A percentile compares a stretch with the other conserved stretches of the same genome.
phyloP scores from a whole-genome alignment of 2,797 vertebrate genomes.

The Hipposideros larvatus region DNA sequence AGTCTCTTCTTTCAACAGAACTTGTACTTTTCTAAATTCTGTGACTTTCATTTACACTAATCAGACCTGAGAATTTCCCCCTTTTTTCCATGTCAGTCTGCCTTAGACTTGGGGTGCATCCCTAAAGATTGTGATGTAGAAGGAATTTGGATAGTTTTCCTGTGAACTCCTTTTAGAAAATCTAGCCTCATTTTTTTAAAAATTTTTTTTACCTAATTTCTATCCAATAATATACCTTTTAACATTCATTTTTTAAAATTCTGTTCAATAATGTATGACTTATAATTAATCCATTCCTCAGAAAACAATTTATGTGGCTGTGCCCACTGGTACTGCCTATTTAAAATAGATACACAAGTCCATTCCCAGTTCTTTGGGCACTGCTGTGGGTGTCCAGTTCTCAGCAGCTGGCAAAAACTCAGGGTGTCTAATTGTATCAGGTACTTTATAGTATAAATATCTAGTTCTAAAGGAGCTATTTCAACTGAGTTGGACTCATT shows the following conservation, averaged over 20 bases:
- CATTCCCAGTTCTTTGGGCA: background rate
- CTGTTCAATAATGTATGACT: background rate
- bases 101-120: background rate
- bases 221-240: background rate
- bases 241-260: background rate
- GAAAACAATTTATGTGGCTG: background rate
- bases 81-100: background rate
- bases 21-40: background rate
- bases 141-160: background rate
- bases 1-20: background rate
- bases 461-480: background rate
- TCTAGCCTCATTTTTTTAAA: background rate
- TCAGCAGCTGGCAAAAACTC: background rate
- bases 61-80: background rate
- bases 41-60: background rate
- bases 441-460: background rate
- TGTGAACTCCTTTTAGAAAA: background rate
- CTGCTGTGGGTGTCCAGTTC: background rate
- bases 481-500: constrained; percentile 17
- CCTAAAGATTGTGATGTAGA: background rate
- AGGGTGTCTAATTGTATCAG: constrained; percentile 47
- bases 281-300: background rate
- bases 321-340: background rate
- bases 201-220: background rate
- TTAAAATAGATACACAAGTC: background rate